Conservation (phyloP, 2,113 vertebrate species). For the Scomber japonicus region DNA sequence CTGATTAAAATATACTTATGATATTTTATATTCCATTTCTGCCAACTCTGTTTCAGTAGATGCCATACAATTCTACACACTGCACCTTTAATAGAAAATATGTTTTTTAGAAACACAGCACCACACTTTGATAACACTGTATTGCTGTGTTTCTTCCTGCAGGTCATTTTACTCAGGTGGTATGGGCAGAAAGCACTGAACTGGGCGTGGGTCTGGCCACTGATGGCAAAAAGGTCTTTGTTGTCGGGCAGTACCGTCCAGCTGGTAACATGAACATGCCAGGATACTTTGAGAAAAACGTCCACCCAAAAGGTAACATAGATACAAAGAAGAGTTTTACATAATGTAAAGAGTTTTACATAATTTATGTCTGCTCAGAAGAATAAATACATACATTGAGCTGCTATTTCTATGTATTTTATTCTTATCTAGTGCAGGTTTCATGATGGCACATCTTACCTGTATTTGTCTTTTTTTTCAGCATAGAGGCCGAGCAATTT, state of each 20-base stretch:
- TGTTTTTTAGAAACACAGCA: background rate
- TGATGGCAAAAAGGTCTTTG: conserved; percentile 45
- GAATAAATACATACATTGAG: too few relatives aligned
- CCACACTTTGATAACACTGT: too few relatives aligned
- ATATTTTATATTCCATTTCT: too few relatives aligned
- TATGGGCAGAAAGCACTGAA: conserved; percentile 76
- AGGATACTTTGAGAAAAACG: conserved; percentile 67
- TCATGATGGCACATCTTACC: background rate
- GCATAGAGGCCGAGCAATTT: conserved; percentile 56
- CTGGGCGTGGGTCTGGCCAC: conserved; percentile 76
- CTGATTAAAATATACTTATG: too few relatives aligned
- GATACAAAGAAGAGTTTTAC: too few relatives aligned
- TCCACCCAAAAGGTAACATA: conserved; percentile 62
- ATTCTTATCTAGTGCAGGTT: background rate
- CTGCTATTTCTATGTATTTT: background rate
- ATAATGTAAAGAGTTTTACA: background rate
- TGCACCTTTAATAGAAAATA: background rate
- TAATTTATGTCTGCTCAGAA: background rate
- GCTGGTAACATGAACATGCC: conserved; percentile 68
- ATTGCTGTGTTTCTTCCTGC: conserved; percentile 1
- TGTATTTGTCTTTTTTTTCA: conserved; percentile 22
- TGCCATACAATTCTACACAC: too few relatives aligned
- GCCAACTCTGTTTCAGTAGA: too few relatives aligned
- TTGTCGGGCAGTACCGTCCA: conserved; percentile 81
- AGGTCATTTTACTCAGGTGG: conserved; percentile 86